Evolutionary conservation across 2,797 vertebrate species (phyloP).

Genomic region (Muscicapa comitata): DNA sequence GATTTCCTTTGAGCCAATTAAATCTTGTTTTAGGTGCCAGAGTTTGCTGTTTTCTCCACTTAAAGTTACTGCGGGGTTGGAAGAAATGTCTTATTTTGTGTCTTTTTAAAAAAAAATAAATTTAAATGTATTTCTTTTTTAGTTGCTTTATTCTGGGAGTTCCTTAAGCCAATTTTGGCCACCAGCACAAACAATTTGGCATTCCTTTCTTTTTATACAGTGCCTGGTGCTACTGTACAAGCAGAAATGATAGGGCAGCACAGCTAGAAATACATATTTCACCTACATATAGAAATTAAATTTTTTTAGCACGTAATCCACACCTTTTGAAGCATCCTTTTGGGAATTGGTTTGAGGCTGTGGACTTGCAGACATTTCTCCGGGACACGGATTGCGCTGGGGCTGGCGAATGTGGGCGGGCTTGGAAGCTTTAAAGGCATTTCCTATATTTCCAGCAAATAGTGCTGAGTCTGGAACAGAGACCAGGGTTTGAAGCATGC

Average conservation of each 20-base stretch:
- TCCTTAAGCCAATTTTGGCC: neutral
- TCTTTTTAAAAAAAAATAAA: neutral
- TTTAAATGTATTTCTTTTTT: neutral
- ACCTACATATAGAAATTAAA: neutral
- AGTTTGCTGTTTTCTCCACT: neutral
- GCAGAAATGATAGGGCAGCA: slow-evolving; percentile 45
- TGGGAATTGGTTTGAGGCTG: neutral
- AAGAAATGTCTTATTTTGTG: neutral
- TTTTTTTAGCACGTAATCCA: neutral
- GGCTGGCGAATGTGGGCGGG: neutral
- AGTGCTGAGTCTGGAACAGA: neutral
- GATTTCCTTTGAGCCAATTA: neutral
- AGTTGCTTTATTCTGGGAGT: slow-evolving; percentile 34
- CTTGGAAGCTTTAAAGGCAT: neutral
- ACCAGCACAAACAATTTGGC: neutral
- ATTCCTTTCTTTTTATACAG: slow-evolving; percentile 57
- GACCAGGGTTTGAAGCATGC: neutral
- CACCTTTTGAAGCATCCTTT: neutral
- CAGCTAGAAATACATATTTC: neutral
- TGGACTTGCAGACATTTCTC: neutral
- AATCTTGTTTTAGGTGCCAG: neutral
- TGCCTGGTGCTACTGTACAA: neutral
- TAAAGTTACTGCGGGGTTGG: neutral
- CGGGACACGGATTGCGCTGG: accelerated
- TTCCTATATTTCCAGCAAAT: neutral